These are phyloP conservation scores for Sarcophaga bullata DNA, from an alignment of 1,140 invertebrate species.

Conservation along the genomic window DNA sequence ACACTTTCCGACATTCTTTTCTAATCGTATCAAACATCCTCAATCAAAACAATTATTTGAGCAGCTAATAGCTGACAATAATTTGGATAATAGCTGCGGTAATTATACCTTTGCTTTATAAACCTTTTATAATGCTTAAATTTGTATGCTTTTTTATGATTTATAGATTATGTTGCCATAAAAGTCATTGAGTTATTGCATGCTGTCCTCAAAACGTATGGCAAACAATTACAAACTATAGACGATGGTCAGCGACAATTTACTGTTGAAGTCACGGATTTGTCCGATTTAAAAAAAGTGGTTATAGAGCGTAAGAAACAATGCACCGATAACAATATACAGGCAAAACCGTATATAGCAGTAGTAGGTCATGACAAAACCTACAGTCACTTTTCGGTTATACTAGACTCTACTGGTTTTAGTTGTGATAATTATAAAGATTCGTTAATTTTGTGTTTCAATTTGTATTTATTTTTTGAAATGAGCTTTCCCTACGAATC, in stretches of 20 bases:
- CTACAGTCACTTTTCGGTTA: constrained; percentile 26
- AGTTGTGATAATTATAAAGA: constrained; percentile 30
- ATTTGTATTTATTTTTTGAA: constrained; percentile 29
- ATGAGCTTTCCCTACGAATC: constrained; percentile 5
- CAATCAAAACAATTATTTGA: constrained; percentile 15
- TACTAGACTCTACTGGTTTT: constrained; percentile 23
- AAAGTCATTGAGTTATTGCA: not conserved
- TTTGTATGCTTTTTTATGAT: not conserved
- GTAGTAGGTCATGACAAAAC: not conserved
- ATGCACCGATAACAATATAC: not conserved
- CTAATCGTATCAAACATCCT: not conserved
- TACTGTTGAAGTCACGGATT: not conserved
- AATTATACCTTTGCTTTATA: not conserved
- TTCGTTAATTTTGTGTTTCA: constrained; percentile 26
- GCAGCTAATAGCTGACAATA: not conserved
- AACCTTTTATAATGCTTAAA: not conserved
- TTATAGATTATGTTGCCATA: constrained; percentile 19
- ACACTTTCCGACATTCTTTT: not conserved
- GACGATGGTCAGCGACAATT: constrained; percentile 2
- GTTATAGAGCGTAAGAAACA: constrained; percentile 17
- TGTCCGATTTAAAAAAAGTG: constrained; percentile 20
- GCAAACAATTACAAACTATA: not conserved
- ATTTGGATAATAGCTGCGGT: not conserved
- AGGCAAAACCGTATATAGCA: constrained; percentile 26
- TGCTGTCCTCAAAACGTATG: not conserved